Conservation (phyloP, 2,113 vertebrate species). For the Dunckerocampus dactyliophorus region DNA sequence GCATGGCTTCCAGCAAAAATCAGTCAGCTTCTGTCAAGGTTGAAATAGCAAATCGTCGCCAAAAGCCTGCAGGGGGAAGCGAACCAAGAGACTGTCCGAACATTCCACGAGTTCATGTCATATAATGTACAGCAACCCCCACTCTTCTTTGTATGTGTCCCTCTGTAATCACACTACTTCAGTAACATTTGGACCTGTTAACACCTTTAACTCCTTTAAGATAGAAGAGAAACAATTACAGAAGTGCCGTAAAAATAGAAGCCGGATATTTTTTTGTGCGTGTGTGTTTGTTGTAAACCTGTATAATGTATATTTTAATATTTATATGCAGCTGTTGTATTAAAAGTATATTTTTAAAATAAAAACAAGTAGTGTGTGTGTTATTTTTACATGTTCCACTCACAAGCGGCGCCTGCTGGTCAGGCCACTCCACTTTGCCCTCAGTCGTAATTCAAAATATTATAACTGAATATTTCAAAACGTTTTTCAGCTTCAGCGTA, state of each 20-base stretch:
- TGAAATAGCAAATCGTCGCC: background rate
- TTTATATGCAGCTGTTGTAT: constrained; percentile 78
- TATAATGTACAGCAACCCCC: constrained; percentile 58
- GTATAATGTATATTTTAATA: constrained; percentile 78
- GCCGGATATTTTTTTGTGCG: constrained; percentile 69
- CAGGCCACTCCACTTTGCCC: background rate
- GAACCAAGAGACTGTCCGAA: constrained; percentile 34
- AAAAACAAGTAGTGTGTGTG: constrained; percentile 16
- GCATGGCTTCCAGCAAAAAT: constrained; percentile 40
- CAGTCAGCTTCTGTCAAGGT: constrained; percentile 42
- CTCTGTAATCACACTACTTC: constrained; percentile 43
- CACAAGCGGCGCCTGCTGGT: background rate
- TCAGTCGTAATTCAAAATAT: background rate
- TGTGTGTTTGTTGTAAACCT: constrained; percentile 71
- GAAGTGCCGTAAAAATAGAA: constrained; percentile 75
- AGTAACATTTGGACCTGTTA: constrained; percentile 53
- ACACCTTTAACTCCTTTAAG: constrained; percentile 52
- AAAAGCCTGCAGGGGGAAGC: constrained; percentile 6
- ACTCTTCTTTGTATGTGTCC: constrained; percentile 29
- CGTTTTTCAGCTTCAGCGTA: too few relatives aligned
- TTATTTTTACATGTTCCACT: background rate
- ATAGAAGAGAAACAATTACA: constrained; percentile 43
- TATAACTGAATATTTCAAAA: too few relatives aligned
- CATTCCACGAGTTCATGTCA: constrained; percentile 59
- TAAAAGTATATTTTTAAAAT: constrained; percentile 77